Base-by-base conservation (phyloP, 1,140 invertebrate species). In the Procambarus virginalis region DNA sequence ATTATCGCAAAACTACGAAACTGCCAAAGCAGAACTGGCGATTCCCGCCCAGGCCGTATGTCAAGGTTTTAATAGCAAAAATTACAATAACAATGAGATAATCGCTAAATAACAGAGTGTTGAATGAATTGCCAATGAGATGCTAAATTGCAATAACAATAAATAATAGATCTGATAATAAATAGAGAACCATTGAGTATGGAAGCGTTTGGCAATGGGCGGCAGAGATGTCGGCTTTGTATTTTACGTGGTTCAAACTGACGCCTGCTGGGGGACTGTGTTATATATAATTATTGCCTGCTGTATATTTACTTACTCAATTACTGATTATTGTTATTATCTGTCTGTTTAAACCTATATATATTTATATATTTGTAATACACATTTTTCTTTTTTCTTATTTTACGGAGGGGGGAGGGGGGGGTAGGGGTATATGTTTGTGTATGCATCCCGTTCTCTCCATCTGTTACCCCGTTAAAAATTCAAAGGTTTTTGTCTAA, bases 101-200 rank as follows among this genome's bases (percentile, higher is more conserved):
- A 81, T 81, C 46, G 79, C 79, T 55, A 81, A 46, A 17, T 81
- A 81, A 81, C 49, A 55, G 79, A 58, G 46, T 34, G 49, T 51
- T 45, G 79, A 81, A 81, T 81, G 79, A 81, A 81, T 81, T 55
- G 79, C 79, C 79, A 81, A 81, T 60, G 79, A 81, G 79, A 51
- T 81, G 55, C 49, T 81, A 81, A 58, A 81, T 81, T 81, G 79
- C 79, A 81, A 81, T 81, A 60, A 60, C 79, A 60, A 81, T 81
- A 81, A 81, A 81, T 81, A 81, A 55, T 55, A 12, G 79, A 17
- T 9, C 51, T 55, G 55, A 22, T 55, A 60, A 58, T 46, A 45
- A 81, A 60, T 55, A 81, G 55, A 20, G 51, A 55, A 55, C 12
- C 51, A 12, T 55, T 34, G 70, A 17, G 70, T 8, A 22, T 75